These are phyloP conservation scores for Esperia sulphurella DNA, from an alignment of 2,888 invertebrate species.

Conservation along the genomic window DNA sequence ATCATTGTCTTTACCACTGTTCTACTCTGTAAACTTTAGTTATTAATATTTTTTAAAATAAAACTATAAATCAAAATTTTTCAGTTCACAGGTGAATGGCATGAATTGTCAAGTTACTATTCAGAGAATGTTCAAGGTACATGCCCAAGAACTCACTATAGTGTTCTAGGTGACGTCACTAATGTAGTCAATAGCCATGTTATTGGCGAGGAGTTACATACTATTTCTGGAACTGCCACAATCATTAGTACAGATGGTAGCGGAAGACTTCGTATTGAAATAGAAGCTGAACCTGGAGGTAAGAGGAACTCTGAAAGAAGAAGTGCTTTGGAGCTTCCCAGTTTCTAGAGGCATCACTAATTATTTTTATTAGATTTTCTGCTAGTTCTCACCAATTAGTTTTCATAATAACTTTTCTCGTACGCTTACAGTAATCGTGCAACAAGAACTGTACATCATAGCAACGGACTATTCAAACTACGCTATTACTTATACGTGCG, in stretches of 20 bases:
- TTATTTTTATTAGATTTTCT: no score
- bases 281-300: constrained; percentile 43
- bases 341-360: no score
- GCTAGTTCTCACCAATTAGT: no score
- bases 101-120: constrained; percentile 50
- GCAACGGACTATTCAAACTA: constrained; percentile 82
- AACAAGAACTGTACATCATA: constrained; percentile 69
- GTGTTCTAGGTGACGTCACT: constrained; percentile 28
- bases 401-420: constrained; percentile 2
- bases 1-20: no score
- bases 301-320: constrained; percentile 8
- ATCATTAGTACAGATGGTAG: constrained; percentile 38
- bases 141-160: constrained; percentile 51
- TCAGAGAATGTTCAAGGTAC: constrained; percentile 38
- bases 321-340: no score
- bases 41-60: no score
- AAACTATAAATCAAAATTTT: not conserved
- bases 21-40: no score
- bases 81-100: constrained; percentile 62
- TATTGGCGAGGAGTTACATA: constrained; percentile 36
- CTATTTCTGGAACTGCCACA: constrained; percentile 47
- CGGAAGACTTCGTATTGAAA: constrained; percentile 44
- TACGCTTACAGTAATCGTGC: constrained; percentile 26
- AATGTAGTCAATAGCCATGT: constrained; percentile 58
- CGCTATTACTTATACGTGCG: constrained; percentile 82